Evolutionary conservation across 2,113 vertebrate species (phyloP).

Genomic region (Ageneiosus marmoratus): DNA sequence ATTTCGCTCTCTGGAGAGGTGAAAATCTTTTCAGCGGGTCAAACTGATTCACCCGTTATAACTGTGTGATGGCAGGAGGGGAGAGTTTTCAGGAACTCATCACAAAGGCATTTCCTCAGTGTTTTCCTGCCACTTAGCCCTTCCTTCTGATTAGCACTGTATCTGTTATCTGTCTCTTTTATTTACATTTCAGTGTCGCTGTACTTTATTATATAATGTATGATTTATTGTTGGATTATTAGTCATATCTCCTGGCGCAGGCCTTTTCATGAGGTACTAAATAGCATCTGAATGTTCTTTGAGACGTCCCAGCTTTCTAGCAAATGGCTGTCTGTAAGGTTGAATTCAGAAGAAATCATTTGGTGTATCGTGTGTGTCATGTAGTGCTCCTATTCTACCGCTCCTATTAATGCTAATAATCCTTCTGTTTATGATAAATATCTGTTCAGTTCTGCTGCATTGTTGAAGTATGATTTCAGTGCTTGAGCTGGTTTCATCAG

Average conservation of each 20-base stretch:
- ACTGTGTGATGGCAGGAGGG: slow-evolving; percentile 41
- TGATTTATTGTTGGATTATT: not conserved
- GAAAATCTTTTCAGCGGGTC: slow-evolving; percentile 16
- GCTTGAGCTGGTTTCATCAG: not conserved
- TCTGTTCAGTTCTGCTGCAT: too few relatives aligned
- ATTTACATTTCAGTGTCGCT: not conserved
- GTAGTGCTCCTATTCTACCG: not conserved
- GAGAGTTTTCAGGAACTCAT: slow-evolving; percentile 53
- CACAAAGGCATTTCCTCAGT: slow-evolving; percentile 74
- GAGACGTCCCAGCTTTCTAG: not conserved
- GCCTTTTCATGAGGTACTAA: not conserved
- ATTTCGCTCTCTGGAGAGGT: not conserved
- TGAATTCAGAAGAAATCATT: not conserved
- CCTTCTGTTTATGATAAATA: not conserved
- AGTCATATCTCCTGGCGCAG: not conserved
- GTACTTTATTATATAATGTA: not conserved
- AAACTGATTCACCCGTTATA: slow-evolving; percentile 37
- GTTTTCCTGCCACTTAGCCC: slow-evolving; percentile 27
- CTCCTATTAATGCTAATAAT: not conserved
- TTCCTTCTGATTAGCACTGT: not conserved
- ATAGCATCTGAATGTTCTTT: not conserved
- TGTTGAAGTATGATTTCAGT: not conserved
- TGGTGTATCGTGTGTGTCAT: not conserved
- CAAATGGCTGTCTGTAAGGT: not conserved
- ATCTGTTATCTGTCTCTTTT: not conserved